These are phyloP conservation scores for Aphodius sticticus DNA, from an alignment of 2,888 invertebrate genomes.

Conservation along the genomic window DNA sequence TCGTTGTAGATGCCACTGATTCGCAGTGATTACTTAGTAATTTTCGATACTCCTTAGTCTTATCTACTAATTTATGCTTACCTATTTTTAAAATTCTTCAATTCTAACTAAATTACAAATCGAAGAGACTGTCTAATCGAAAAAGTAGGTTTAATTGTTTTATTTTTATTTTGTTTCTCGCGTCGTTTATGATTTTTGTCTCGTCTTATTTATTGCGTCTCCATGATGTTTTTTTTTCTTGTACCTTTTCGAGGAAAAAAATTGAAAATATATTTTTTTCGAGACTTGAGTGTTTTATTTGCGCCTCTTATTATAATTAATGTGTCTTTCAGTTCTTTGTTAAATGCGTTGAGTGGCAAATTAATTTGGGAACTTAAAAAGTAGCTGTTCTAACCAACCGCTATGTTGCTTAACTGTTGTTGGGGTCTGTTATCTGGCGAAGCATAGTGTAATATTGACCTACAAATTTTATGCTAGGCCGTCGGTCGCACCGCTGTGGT, in stretches of 20 bases:
- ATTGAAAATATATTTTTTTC: background rate
- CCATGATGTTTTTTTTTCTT: background rate
- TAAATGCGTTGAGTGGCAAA: background rate
- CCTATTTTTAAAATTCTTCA: background rate
- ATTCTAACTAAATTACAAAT: background rate
- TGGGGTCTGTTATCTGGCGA: background rate
- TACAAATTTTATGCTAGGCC: background rate
- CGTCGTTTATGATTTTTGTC: background rate
- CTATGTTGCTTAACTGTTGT: constrained; percentile 4
- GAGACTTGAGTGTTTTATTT: background rate
- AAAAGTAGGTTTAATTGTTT: no score
- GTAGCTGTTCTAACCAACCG: background rate
- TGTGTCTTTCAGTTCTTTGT: background rate
- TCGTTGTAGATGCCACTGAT: background rate
- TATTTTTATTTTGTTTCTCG: no score
- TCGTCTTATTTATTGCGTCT: background rate
- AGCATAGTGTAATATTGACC: background rate
- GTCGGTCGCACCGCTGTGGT: background rate
- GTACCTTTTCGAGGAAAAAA: no score
- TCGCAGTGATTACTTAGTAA: background rate
- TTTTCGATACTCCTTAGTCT: background rate
- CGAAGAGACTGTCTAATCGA: background rate
- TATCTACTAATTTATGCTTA: constrained; percentile 4
- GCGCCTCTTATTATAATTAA: background rate
- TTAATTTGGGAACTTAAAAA: background rate